These are phyloP conservation scores for Numenius phaeopus DNA, from an alignment of 2,797 vertebrate species.

Conservation along the genomic window DNA sequence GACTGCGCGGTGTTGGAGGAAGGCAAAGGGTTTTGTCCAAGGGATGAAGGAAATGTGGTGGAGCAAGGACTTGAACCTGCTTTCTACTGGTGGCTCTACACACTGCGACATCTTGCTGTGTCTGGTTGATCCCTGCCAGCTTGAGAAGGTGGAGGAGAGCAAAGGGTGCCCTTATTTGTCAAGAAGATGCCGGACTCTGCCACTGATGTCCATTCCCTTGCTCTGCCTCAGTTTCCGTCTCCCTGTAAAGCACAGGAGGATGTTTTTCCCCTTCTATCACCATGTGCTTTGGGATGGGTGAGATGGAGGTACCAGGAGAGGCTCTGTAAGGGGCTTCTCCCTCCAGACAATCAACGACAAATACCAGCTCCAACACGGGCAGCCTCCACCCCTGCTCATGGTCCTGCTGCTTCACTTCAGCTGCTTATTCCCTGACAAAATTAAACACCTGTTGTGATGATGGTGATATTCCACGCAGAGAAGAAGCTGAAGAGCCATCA, in stretches of 20 bases:
- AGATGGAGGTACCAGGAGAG: background rate
- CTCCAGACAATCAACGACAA: background rate
- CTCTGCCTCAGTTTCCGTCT: background rate
- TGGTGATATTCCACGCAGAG: accelerated
- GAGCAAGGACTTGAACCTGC: background rate
- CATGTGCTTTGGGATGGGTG: background rate
- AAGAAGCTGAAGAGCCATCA: background rate
- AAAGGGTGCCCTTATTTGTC: background rate
- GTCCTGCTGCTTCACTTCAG: background rate
- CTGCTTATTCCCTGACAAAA: background rate
- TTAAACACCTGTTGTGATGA: background rate
- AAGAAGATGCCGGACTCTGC: background rate
- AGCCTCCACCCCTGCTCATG: background rate
- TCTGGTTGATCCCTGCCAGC: accelerated
- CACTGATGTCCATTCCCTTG: background rate
- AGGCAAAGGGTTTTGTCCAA: background rate
- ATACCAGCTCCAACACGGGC: accelerated
- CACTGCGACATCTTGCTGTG: background rate
- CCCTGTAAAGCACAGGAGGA: background rate
- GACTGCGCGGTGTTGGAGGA: accelerated
- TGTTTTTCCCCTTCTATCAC: background rate
- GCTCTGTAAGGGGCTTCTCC: background rate
- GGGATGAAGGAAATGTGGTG: accelerated
- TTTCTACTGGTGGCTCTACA: background rate
- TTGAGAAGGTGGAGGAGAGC: background rate